phyloP scores from a whole-genome alignment of 1,140 invertebrate genomes.

The Euura lappo region DNA sequence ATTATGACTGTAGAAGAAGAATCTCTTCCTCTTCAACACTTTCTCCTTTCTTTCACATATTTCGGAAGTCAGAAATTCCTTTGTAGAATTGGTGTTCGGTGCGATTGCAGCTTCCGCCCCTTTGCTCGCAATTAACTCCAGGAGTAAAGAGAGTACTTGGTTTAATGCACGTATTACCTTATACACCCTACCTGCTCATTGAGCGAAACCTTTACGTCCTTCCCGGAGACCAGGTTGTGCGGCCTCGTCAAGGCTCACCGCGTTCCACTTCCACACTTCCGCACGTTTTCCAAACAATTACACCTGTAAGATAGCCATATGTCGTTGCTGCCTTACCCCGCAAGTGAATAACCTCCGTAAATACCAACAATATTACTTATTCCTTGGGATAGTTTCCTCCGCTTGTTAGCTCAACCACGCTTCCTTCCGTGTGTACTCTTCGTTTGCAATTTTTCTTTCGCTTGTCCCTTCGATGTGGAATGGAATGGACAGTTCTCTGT shows the following conservation, averaged over 20 bases:
- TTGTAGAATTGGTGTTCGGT: neutral
- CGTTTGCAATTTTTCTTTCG: neutral
- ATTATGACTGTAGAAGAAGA: neutral
- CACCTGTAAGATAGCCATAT: slow-evolving; percentile 38
- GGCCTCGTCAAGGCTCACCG: slow-evolving; percentile 26
- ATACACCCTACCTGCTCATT: neutral
- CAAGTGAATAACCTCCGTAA: neutral
- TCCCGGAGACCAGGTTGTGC: neutral
- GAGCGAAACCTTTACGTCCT: neutral
- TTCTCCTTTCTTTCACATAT: neutral
- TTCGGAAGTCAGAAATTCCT: neutral
- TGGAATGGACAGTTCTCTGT: neutral
- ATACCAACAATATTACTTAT: neutral
- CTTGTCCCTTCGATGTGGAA: neutral
- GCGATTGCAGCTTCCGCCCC: too few relatives aligned
- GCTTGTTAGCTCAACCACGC: slow-evolving; percentile 36
- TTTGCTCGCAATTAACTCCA: neutral
- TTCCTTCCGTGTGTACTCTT: slow-evolving; percentile 26
- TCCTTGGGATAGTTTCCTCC: slow-evolving; percentile 28
- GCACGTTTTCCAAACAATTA: slow-evolving; percentile 42
- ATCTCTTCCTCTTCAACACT: neutral
- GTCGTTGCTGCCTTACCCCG: slow-evolving; percentile 14
- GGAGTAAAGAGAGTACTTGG: neutral
- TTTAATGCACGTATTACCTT: neutral
- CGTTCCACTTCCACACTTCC: slow-evolving; percentile 38